phyloP scores from a whole-genome alignment of 2,797 vertebrate species.

The Enoplosus armatus region DNA sequence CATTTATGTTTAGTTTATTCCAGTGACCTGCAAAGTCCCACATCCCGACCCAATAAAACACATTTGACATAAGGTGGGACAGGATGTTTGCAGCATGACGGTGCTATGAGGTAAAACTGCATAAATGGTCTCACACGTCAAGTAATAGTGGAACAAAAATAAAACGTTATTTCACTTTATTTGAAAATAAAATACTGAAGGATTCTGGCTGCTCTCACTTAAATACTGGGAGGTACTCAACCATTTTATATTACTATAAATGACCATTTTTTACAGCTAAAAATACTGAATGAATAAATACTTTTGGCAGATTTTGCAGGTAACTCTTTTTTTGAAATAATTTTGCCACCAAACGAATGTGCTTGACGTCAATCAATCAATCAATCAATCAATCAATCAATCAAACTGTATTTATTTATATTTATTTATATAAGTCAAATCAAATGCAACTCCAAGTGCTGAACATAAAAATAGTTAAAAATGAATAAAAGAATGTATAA shows the following conservation, averaged over 20 bases:
- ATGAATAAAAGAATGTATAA: too few relatives aligned
- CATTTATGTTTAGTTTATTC: slow-evolving; percentile 33
- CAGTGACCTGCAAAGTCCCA: slow-evolving; percentile 19
- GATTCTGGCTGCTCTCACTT: neutral
- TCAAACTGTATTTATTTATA: too few relatives aligned
- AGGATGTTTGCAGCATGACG: slow-evolving; percentile 28
- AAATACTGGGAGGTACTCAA: neutral
- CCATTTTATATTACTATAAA: neutral
- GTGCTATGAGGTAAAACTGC: slow-evolving; percentile 4
- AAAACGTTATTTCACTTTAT: neutral
- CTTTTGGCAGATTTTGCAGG: neutral
- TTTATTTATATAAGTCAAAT: too few relatives aligned
- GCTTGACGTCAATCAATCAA: too few relatives aligned
- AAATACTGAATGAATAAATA: neutral
- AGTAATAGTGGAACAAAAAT: neutral
- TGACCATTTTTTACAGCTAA: neutral
- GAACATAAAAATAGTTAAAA: too few relatives aligned
- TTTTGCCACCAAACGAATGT: neutral
- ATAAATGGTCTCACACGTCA: neutral
- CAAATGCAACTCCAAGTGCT: too few relatives aligned
- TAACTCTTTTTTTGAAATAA: neutral
- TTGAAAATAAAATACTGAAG: neutral
- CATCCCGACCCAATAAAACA: slow-evolving; percentile 22
- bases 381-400: too few relatives aligned
- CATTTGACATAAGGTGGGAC: slow-evolving; percentile 18